These are phyloP conservation scores for Poeciliopsis occidentalis DNA, from an alignment of 2,113 vertebrate species.

Conservation along the genomic window DNA sequence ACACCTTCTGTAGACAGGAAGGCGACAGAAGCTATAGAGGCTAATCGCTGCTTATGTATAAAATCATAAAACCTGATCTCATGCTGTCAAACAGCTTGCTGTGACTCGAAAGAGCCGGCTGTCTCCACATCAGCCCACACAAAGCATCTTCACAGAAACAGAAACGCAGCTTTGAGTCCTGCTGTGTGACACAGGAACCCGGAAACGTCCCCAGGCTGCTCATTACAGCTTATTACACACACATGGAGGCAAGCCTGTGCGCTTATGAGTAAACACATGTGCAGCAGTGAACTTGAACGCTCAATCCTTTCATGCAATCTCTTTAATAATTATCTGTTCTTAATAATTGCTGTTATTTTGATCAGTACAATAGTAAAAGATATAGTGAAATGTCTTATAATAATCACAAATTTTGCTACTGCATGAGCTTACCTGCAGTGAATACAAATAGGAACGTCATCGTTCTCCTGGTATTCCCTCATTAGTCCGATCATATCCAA, in stretches of 20 bases:
- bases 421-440: slow-evolving; percentile 86
- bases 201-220: slow-evolving; percentile 75
- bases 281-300: slow-evolving; percentile 10
- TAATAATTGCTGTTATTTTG: neutral
- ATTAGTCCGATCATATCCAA: slow-evolving; percentile 98
- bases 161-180: slow-evolving; percentile 50
- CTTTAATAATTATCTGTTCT: neutral
- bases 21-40: slow-evolving; percentile 45
- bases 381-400: neutral
- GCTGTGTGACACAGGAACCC: slow-evolving; percentile 67
- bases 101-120: slow-evolving; percentile 34
- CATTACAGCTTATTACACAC: slow-evolving; percentile 71
- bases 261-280: slow-evolving; percentile 7
- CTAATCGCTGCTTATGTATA: slow-evolving; percentile 21
- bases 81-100: slow-evolving; percentile 41
- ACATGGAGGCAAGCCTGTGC: slow-evolving; percentile 40
- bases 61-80: slow-evolving; percentile 61
- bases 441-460: slow-evolving; percentile 94
- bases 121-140: slow-evolving; percentile 42
- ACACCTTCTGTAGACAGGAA: slow-evolving; percentile 39
- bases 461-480: slow-evolving; percentile 95
- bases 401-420: neutral
- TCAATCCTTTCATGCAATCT: neutral
- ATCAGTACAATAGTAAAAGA: neutral
- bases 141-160: slow-evolving; percentile 41